These are phyloP conservation scores for Hirudinaria manillensis DNA, from an alignment of 2,888 invertebrate genomes.

Conservation along the genomic window DNA sequence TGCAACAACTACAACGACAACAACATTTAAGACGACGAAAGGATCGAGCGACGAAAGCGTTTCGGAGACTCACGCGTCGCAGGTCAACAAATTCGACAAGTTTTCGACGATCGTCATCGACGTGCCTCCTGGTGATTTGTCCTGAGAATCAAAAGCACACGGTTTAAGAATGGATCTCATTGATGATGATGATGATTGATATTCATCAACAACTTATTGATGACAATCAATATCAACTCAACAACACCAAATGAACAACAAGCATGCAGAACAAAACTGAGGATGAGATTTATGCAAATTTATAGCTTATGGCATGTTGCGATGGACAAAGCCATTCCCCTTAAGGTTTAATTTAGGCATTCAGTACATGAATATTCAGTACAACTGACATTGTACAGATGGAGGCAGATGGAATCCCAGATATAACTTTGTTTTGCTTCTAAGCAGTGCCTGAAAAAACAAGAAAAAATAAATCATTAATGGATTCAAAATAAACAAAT, in stretches of 20 bases:
- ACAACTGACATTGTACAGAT: background rate
- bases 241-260: no score
- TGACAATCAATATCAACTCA: no score
- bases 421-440: background rate
- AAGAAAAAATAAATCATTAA: no score
- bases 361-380: background rate
- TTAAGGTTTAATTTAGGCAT: no score
- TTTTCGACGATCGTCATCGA: background rate
- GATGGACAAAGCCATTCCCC: no score
- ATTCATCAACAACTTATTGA: background rate
- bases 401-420: slow-evolving; percentile 3
- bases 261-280: no score
- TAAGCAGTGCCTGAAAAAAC: background rate
- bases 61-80: background rate
- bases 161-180: no score
- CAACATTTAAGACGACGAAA: background rate
- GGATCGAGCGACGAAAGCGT: background rate
- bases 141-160: no score
- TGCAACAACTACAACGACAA: slow-evolving; percentile 2
- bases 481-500: no score
- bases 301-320: no score
- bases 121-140: no score
- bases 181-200: background rate
- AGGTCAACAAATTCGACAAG: background rate
- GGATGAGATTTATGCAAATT: no score